Percentiles rank a stretch among this genome's conserved stretches.
These are phyloP conservation scores for Agrotis ipsilon DNA, from an alignment of 2,888 invertebrate species.

Conservation along the genomic window DNA sequence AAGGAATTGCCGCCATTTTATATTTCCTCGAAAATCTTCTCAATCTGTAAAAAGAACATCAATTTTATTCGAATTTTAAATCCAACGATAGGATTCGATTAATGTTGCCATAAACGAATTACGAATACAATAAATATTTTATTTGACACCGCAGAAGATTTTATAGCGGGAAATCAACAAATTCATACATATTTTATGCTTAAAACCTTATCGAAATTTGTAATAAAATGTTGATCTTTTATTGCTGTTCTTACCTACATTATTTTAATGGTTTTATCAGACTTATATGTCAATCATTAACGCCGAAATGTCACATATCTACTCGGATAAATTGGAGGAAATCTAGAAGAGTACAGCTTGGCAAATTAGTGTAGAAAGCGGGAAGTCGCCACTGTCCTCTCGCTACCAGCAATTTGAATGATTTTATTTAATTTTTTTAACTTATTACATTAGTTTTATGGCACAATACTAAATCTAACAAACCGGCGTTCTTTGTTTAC, in stretches of 20 bases:
- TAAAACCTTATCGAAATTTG: conserved; percentile 42
- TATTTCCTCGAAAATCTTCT: neutral
- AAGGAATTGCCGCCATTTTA: neutral
- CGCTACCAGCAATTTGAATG: too few relatives aligned
- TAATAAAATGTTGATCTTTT: conserved; percentile 40
- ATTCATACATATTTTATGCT: conserved; percentile 33
- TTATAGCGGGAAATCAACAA: conserved; percentile 42
- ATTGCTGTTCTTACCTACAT: conserved; percentile 20
- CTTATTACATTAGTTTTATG: too few relatives aligned
- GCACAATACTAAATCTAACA: too few relatives aligned
- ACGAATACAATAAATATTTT: conserved; percentile 55
- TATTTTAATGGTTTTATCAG: conserved; percentile 3
- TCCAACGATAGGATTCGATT: conserved; percentile 25
- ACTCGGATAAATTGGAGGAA: too few relatives aligned
- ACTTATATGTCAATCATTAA: conserved; percentile 3
- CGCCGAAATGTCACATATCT: neutral
- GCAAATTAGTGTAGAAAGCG: too few relatives aligned
- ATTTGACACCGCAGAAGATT: conserved; percentile 29
- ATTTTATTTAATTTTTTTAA: too few relatives aligned
- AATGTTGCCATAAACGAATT: conserved; percentile 46
- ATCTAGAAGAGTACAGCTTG: too few relatives aligned
- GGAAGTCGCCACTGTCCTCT: too few relatives aligned
- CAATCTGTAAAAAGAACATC: conserved; percentile 10
- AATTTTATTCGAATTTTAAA: conserved; percentile 23
- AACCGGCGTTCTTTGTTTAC: too few relatives aligned